A percentile compares a stretch with the other conserved stretches of the same genome.
Evolutionary conservation across 2,888 invertebrate species (phyloP).

Genomic region (Tortricodes alternella): DNA sequence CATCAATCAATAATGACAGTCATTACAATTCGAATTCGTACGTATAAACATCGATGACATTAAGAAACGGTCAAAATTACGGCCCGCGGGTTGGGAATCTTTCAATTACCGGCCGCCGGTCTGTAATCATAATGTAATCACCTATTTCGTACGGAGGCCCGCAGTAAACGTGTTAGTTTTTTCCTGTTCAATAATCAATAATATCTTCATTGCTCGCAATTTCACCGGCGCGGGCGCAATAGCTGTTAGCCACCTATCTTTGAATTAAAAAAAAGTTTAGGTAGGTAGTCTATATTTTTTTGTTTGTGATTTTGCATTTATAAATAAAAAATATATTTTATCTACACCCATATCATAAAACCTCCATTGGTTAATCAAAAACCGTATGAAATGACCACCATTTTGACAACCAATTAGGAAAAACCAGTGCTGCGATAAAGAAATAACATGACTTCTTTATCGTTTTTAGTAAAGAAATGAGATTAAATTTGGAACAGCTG

Average conservation of each 20-base stretch:
- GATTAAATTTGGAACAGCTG: no score
- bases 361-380: no score
- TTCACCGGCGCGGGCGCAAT: background rate
- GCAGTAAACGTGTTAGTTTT: constrained; percentile 46
- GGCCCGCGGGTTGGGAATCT: constrained; percentile 45
- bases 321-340: no score
- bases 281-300: background rate
- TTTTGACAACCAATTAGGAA: no score
- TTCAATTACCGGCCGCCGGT: constrained; percentile 63
- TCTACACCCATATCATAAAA: no score
- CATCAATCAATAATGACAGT: constrained; percentile 26
- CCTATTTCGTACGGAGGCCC: constrained; percentile 57
- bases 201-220: constrained; percentile 37
- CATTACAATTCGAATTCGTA: constrained; percentile 20
- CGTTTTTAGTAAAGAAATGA: no score
- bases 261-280: background rate
- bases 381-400: no score
- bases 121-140: constrained; percentile 74
- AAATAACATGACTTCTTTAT: no score
- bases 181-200: constrained; percentile 40
- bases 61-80: constrained; percentile 26
- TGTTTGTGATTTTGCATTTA: no score
- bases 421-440: no score
- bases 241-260: background rate
- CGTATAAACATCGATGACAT: constrained; percentile 30